Base-by-base conservation (phyloP, 2,888 invertebrate genomes). In the Danaus chrysippus region DNA sequence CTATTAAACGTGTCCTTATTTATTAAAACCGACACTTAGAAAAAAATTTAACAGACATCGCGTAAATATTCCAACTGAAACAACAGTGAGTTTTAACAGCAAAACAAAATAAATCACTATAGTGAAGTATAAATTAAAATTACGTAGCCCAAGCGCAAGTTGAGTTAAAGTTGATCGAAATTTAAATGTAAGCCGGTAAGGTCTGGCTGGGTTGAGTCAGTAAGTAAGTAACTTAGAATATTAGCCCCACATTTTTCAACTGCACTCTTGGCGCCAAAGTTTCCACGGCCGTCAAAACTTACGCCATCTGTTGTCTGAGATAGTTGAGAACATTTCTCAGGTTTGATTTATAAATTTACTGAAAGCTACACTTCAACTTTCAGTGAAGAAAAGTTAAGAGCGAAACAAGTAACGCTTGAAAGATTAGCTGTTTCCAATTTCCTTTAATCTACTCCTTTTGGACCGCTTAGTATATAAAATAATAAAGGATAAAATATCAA, bases 261-360 rank as follows among this genome's bases (percentile, higher is more conserved):
- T 49, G 49, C 17, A 49, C 49, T 49, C 17, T 3, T 49, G 17
- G 10, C 12, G 17, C 15, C 17, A 49, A 49, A 49, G 17, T 49
- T 49, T 46, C 17, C 53, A 55, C 53, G 46, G 66, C 44, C 61
- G 64, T 75, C 76, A 73, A 71, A 80, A 79, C 74, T 82, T 71
- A 63, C 65, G 68, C 71, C 73, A 72, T 78, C 75, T 76, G 76
- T 75, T 75, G 73, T 68, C 66, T 64, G 68, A 73, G 75, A 74
- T 78, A 76, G 74, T 72, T 71, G 73, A 63, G 73, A 68, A 77
- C 76, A 77, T 78, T 78, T 71, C 76, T 78, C 76, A 77, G 74
- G 72, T 76, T 79, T 81, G 79, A 82, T 82, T 82, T 82, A 81
- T 82, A 79, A 72, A 74, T 69, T 73, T 69, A 71, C 72, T 73